A percentile compares a stretch with the other conserved stretches of the same genome.
phyloP scores from a whole-genome alignment of 2,113 vertebrate species.

The Takifugu flavidus region DNA sequence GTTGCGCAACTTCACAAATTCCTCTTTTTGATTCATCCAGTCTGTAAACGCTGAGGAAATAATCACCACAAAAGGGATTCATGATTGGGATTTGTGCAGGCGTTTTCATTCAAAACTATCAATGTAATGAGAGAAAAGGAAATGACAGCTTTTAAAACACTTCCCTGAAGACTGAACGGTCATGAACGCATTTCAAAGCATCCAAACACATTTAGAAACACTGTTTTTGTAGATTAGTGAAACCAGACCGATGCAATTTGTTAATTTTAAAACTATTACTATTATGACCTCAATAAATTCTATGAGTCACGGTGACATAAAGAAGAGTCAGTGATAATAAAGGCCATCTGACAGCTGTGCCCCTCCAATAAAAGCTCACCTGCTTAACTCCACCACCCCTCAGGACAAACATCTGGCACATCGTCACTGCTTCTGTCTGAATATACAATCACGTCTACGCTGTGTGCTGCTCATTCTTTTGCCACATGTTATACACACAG shows the following conservation, averaged over 20 bases:
- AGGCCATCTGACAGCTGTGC: slow-evolving; percentile 42
- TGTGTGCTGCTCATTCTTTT: slow-evolving; percentile 15
- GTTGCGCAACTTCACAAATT: slow-evolving; percentile 14
- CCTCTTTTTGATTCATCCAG: background rate
- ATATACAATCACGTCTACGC: background rate
- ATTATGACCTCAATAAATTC: slow-evolving; percentile 3
- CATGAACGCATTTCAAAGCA: no score
- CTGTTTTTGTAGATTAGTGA: no score
- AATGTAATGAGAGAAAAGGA: background rate
- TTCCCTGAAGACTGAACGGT: background rate
- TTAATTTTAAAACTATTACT: background rate
- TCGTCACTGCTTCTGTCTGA: slow-evolving; percentile 27
- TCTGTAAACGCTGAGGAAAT: slow-evolving; percentile 2
- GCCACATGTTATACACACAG: background rate
- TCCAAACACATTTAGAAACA: no score
- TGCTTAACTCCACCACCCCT: slow-evolving; percentile 49
- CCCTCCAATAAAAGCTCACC: slow-evolving; percentile 47
- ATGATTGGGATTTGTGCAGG: no score
- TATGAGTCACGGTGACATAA: slow-evolving; percentile 5
- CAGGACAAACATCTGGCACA: slow-evolving; percentile 66
- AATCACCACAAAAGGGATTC: background rate
- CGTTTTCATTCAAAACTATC: no score
- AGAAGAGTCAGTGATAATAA: slow-evolving; percentile 51
- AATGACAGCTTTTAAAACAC: background rate
- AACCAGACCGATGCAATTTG: background rate